Base-by-base conservation (phyloP, 2,797 vertebrate species). In the Eurystomus glaucurus region DNA sequence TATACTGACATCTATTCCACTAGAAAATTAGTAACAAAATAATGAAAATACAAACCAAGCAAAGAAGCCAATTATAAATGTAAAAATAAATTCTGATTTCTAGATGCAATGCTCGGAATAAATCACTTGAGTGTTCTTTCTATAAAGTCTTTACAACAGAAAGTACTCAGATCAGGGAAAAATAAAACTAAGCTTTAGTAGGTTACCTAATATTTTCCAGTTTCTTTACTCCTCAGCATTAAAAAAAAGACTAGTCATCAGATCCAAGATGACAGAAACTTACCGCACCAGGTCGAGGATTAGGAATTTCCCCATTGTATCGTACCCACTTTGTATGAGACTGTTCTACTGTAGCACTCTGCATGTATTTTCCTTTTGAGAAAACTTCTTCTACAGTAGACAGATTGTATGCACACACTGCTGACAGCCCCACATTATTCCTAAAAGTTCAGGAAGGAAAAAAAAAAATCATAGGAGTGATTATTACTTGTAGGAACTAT, bases 311-410 rank as follows among this genome's bases (percentile, higher is more conserved):
- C 60, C 99, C 99, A 4, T 99, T 99, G 98, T 99, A 99, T 64
- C 99, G 98, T 51, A 99, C 99, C 99, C 99, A 99, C 91, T 99
- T 99, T 22, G 99, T 99, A 95, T 99, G 99, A 19, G 99, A 99
- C 90, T 99, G 99, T 76, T 99, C 99, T 95, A 99, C 99, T 2
- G 99, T 99, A 91, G 99, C 98, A 64, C 99, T 99, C 98, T 99
- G 99, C 99, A 99, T 99, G 87, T 99, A 99, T 93, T 99, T 99
- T 85, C 99, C 99, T 45, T 98, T 99, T 8, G 99, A 98, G 98
- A 99, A 99, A 82, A 99, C 99, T 0, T 99, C 99, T 81, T 99
- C 99, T 48, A 99, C 98, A 1, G 98, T 96, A 8, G 98, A 98
- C 95, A 99, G 98, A 92, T 98, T 98, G 95, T 99, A 99, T 17